Conservation (phyloP, 2,888 invertebrate genomes). For the Cynaeus angustus region DNA sequence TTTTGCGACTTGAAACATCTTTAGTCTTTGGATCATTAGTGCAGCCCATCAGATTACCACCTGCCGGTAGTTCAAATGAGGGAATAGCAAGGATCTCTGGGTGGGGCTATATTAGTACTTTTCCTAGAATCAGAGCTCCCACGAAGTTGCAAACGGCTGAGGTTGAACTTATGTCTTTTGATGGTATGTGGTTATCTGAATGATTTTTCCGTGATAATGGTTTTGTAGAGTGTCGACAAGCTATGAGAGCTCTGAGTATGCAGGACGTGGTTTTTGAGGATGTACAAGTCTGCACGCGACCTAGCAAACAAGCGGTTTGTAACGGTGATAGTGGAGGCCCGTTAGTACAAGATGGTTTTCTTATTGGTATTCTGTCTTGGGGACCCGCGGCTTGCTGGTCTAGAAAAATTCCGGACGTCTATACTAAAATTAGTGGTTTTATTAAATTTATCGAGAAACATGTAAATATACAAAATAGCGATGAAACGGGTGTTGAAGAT, state of each 20-base stretch:
- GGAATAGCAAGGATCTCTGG: neutral
- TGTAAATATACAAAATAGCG: neutral
- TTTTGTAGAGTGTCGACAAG: neutral
- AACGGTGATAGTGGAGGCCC: constrained; percentile 76
- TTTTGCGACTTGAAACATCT: neutral
- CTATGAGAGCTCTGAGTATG: no score
- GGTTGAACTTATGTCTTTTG: neutral
- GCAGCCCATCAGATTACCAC: neutral
- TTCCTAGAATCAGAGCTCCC: neutral
- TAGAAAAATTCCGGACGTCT: constrained; percentile 73
- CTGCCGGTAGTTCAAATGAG: neutral
- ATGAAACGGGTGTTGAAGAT: neutral
- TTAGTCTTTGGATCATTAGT: neutral
- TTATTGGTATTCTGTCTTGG: constrained; percentile 76
- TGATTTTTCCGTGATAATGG: neutral
- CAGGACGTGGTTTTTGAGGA: neutral
- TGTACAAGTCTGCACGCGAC: neutral
- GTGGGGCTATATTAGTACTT: neutral
- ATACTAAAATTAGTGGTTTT: constrained; percentile 72
- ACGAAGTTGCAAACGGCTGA: neutral
- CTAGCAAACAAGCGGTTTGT: constrained; percentile 62
- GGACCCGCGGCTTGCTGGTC: constrained; percentile 74
- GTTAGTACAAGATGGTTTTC: constrained; percentile 66
- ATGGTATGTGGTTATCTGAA: no score
- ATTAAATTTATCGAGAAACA: constrained; percentile 38